These are phyloP conservation scores for Metaphire vulgaris DNA, from an alignment of 1,140 invertebrate genomes.

Conservation along the genomic window DNA sequence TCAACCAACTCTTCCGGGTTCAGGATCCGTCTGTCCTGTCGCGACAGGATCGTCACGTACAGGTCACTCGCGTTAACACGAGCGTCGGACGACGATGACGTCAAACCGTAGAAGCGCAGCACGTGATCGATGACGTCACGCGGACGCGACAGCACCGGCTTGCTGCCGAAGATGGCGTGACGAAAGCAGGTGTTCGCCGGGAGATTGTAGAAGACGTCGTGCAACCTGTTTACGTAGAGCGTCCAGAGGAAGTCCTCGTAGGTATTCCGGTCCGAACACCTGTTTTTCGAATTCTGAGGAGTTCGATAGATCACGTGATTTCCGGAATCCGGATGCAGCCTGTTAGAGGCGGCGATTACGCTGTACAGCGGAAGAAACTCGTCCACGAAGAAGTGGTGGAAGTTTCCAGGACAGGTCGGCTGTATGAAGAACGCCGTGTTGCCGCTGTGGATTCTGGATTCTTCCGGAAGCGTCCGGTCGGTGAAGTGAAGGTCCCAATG, in stretches of 20 bases:
- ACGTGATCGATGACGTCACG: constrained; percentile 9
- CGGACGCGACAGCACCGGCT: neutral
- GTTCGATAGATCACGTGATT: constrained; percentile 10
- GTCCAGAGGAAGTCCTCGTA: constrained; percentile 5
- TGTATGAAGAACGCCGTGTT: constrained; percentile 12
- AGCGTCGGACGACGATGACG: neutral
- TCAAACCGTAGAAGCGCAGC: neutral
- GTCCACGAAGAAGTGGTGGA: constrained; percentile 20
- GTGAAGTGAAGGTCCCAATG: constrained; percentile 3
- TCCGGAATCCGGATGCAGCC: neutral
- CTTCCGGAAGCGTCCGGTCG: neutral
- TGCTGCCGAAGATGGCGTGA: constrained; percentile 10
- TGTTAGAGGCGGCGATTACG: neutral
- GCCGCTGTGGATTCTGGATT: neutral
- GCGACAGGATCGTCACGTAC: neutral
- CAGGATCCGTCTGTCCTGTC: neutral
- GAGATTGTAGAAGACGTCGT: constrained; percentile 15
- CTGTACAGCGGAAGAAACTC: constrained; percentile 6
- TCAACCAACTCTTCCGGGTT: constrained; percentile 8
- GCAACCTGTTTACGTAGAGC: neutral
- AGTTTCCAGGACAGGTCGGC: constrained; percentile 9
- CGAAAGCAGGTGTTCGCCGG: constrained; percentile 7
- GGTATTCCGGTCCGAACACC: neutral
- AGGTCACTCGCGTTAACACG: neutral
- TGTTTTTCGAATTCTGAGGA: neutral